Percentiles rank a stretch among this genome's conserved stretches.
These are phyloP conservation scores for Heliconius nattereri DNA, from an alignment of 1,140 invertebrate genomes.

Conservation along the genomic window DNA sequence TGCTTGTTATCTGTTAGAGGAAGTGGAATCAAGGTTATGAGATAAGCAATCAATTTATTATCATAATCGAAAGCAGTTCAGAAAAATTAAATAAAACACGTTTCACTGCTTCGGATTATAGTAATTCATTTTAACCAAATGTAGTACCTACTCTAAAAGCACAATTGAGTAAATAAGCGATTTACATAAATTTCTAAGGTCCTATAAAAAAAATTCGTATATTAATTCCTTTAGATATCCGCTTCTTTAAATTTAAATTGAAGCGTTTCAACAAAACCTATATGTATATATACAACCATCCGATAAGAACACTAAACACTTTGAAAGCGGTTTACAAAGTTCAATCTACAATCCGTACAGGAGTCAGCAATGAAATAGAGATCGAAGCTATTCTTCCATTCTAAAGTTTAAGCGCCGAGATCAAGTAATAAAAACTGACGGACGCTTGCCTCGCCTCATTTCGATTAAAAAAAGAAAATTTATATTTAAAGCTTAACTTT, in stretches of 20 bases:
- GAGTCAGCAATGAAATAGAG: constrained; percentile 11
- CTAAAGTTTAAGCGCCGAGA: neutral
- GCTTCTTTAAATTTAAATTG: neutral
- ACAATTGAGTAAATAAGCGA: neutral
- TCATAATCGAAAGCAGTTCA: neutral
- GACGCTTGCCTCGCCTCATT: neutral
- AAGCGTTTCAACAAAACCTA: neutral
- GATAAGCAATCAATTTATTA: constrained; percentile 6
- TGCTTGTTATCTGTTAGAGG: constrained; percentile 3
- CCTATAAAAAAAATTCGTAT: neutral
- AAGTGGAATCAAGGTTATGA: neutral
- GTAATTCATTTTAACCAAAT: neutral
- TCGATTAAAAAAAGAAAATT: neutral
- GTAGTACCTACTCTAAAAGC: neutral
- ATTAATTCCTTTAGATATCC: neutral
- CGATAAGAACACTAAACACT: constrained; percentile 3
- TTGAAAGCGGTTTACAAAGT: constrained; percentile 3
- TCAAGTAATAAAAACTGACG: neutral
- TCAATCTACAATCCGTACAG: constrained; percentile 8
- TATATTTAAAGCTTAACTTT: no score
- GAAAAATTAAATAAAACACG: neutral
- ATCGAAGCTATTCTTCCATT: constrained; percentile 4
- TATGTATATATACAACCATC: neutral
- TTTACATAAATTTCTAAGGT: neutral
- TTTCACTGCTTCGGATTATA: neutral